Conservation (phyloP, 1,140 invertebrate genomes). For the Bombus impatiens region DNA sequence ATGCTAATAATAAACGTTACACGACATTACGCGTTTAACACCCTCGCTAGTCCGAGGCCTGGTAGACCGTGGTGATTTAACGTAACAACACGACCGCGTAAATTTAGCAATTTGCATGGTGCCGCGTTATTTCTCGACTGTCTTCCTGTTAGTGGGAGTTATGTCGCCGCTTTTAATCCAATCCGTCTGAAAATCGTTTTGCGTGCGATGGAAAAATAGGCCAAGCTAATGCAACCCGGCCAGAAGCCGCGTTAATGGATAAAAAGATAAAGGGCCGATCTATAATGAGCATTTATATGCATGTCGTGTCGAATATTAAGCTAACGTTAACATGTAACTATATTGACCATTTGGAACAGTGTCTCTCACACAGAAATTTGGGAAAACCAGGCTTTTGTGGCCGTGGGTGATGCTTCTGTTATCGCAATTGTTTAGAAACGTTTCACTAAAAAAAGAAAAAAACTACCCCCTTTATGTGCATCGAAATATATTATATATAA, state of each 20-base stretch:
- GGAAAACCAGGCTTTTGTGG: background rate
- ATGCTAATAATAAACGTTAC: constrained; percentile 49
- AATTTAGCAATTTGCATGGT: constrained; percentile 53
- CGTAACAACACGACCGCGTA: constrained; percentile 38
- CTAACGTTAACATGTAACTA: background rate
- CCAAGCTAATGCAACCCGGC: background rate
- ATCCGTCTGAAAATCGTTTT: constrained; percentile 24
- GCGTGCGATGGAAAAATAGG: constrained; percentile 14
- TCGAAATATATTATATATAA: too few species aligned
- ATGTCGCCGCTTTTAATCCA: constrained; percentile 32
- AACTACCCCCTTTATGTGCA: too few species aligned
- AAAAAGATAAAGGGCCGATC: constrained; percentile 28
- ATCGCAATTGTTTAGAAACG: background rate
- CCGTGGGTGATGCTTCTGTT: background rate
- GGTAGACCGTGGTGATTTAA: constrained; percentile 30
- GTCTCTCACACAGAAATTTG: background rate
- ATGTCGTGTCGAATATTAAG: constrained; percentile 19
- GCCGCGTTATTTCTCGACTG: constrained; percentile 38
- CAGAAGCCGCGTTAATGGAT: constrained; percentile 10
- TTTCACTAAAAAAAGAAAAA: too few species aligned
- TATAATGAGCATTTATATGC: constrained; percentile 24
- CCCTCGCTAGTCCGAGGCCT: background rate
- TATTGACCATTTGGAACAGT: background rate
- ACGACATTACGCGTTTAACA: constrained; percentile 31
- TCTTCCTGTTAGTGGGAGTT: constrained; percentile 22